These are phyloP conservation scores for Myrmecobius fasciatus DNA, from an alignment of 2,113 vertebrate genomes.

Conservation along the genomic window DNA sequence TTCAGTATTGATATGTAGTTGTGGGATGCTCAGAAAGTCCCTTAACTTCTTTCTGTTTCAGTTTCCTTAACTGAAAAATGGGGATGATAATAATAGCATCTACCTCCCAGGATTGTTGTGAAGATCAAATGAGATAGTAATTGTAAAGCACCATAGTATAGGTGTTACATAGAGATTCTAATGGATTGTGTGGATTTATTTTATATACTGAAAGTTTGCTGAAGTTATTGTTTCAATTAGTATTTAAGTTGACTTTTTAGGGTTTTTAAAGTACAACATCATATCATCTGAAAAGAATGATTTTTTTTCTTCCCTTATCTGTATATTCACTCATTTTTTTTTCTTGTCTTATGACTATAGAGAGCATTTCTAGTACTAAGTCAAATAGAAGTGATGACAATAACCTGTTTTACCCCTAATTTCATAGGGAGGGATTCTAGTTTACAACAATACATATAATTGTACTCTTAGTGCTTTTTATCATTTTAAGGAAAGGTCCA, in stretches of 20 bases:
- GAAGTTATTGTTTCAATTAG: neutral
- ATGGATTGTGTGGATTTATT: neutral
- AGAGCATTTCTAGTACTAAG: neutral
- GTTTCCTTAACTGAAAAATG: too few relatives aligned
- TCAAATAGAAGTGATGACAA: neutral
- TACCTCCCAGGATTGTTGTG: neutral
- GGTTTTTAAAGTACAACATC: neutral
- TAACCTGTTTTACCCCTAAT: neutral
- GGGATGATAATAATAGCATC: too few relatives aligned
- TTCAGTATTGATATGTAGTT: too few relatives aligned
- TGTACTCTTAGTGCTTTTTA: neutral
- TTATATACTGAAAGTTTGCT: neutral
- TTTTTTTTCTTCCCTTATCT: neutral
- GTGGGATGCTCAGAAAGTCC: too few relatives aligned
- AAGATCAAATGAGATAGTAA: neutral
- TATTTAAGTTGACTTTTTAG: neutral
- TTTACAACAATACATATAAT: neutral
- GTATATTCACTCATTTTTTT: neutral
- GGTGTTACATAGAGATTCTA: neutral
- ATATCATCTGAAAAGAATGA: neutral
- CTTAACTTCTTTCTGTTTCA: too few relatives aligned
- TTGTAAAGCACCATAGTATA: neutral
- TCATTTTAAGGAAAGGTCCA: neutral
- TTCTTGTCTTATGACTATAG: neutral
- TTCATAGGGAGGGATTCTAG: neutral